Conservation (phyloP, 2,113 vertebrate genomes). For the Sinocyclocheilus rhinocerous region DNA sequence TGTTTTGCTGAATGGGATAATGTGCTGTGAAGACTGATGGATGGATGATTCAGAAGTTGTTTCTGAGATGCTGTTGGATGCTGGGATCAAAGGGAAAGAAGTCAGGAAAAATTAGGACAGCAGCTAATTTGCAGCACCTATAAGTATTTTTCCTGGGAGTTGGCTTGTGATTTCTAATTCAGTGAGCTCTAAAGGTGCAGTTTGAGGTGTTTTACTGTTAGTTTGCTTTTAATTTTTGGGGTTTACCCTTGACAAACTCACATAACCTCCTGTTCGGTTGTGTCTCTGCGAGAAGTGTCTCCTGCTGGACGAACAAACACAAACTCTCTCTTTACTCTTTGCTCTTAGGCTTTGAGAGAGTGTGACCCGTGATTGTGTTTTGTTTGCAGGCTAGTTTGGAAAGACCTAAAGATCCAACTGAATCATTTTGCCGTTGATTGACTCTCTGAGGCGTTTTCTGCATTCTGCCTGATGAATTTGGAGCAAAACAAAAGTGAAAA, state of each 20-base stretch:
- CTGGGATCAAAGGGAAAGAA: neutral
- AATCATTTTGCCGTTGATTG: neutral
- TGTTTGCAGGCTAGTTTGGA: slow-evolving; percentile 5
- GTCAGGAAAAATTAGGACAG: neutral
- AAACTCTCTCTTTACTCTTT: slow-evolving; percentile 12
- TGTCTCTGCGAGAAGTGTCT: slow-evolving; percentile 17
- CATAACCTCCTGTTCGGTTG: neutral
- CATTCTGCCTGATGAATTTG: neutral
- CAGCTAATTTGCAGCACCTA: neutral
- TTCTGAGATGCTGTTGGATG: neutral
- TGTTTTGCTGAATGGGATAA: neutral
- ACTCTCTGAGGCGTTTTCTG: neutral
- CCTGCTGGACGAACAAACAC: slow-evolving; percentile 35
- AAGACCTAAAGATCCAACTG: neutral
- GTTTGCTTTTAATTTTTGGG: slow-evolving; percentile 36
- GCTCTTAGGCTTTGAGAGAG: neutral
- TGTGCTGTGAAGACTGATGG: neutral
- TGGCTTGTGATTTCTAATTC: neutral
- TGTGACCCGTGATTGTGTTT: slow-evolving; percentile 16
- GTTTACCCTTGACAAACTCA: neutral
- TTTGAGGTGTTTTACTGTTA: neutral
- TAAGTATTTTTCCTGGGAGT: neutral
- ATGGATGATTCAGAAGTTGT: neutral
- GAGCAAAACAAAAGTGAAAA: neutral
- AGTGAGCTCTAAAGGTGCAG: neutral